These are phyloP conservation scores for rat (Rattus norvegicus) DNA, from an alignment of 2,113 vertebrate species.

Conservation along the genomic window GRCr8 NC_086031.1:38246501-38247000, in stretches of 20 bases:
- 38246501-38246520: not conserved
- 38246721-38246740: not conserved
- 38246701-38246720: not conserved
- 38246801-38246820: not conserved
- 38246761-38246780: not conserved
- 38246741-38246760: not conserved
- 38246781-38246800: not conserved
- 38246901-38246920: not conserved
- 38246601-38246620: not conserved
- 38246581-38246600: not conserved
- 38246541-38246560: not conserved
- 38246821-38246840: not conserved
- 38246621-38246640: not conserved
- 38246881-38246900: not conserved
- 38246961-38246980: not conserved
- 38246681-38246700: not conserved
- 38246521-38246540: not conserved
- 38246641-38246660: not conserved
- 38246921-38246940: not conserved
- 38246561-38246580: not conserved
- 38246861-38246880: not conserved
- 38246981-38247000: not conserved
- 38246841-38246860: not conserved
- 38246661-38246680: not conserved
- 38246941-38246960: no score